A percentile compares a stretch with the other conserved stretches of the same genome.
phyloP scores from a whole-genome alignment of 2,113 vertebrate species.

The Corythornis madagascariensis region DNA sequence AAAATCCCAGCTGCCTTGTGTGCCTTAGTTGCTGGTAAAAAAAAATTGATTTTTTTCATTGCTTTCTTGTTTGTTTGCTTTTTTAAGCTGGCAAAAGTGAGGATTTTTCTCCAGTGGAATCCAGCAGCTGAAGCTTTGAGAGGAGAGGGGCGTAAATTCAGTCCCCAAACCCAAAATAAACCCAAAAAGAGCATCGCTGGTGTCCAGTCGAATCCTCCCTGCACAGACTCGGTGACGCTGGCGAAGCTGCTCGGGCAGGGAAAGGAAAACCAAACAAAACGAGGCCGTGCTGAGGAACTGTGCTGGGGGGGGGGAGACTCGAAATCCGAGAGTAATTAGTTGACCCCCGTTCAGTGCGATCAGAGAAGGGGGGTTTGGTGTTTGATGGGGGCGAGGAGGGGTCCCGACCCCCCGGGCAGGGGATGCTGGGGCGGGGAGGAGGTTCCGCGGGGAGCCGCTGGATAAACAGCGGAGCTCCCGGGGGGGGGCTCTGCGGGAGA shows the following conservation, averaged over 20 bases:
- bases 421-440: not conserved
- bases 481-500: not conserved
- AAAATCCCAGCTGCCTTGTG: not conserved
- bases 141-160: not conserved
- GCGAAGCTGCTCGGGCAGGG: not conserved
- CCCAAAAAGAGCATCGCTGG: accelerated
- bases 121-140: not conserved
- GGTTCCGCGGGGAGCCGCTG: not conserved
- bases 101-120: not conserved
- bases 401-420: not conserved
- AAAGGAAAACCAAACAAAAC: not conserved
- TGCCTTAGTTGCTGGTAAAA: not conserved
- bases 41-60: not conserved
- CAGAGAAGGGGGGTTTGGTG: too few species aligned
- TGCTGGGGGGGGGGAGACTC: accelerated
- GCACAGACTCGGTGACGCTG: accelerated
- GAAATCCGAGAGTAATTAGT: not conserved
- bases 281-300: not conserved
- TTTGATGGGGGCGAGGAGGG: not conserved
- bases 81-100: not conserved
- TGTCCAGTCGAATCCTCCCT: not conserved
- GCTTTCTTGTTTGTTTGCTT: not conserved
- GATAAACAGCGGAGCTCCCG: not conserved
- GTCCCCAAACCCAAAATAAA: not conserved
- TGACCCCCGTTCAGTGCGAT: not conserved